Evolutionary conservation across 2,113 vertebrate genomes (phyloP), one percentile per base, ranked within the genome.

Genomic region (Salvator merianae): DNA sequence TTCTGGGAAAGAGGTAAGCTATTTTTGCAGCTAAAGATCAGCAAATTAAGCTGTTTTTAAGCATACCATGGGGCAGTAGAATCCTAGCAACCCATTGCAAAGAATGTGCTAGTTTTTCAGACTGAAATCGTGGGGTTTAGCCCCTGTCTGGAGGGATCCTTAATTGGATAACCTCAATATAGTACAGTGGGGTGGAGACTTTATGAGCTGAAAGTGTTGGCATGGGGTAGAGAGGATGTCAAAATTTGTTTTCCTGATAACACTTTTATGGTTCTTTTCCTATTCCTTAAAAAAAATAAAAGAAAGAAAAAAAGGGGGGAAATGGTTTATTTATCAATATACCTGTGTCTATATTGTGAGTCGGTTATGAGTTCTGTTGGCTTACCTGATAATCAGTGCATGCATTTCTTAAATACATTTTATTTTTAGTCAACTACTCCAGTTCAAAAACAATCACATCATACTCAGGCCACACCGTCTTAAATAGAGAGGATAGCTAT

Each of bases 151-250:
- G n/a, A n/a, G n/a, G n/a, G n/a, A n/a, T n/a, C n/a, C n/a, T n/a
- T n/a, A n/a, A n/a, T n/a, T n/a, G n/a, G n/a, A 76, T 78, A 78
- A 78, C 62, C 50, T 84, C 66, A 70, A 59, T 65, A 28, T 65
- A 65, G 59, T 74, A 50, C 50, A 84, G 50, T 34, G 75, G 55
- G 50, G 68, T 77, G 40, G 65, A 70, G 65, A 30, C 36, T 77
- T 32, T 78, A 78, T 71, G 76, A 78, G 66, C 75, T 32, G 66
- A n/a, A 77, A 77, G 65, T 77, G 83, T 70, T 77, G 75, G 66
- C 20, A 71, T 71, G 12, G 43, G 68, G 66, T 71, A 71, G 83
- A 71, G 62, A 78, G 36, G 4, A 78, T 84, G 75, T 34, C 66
- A 71, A 68, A 69, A 71, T 71, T 36, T 55, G 73, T 84, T 47